Evolutionary conservation across 1,140 invertebrate species (phyloP), one percentile per base, ranked within the genome.

Genomic region (Polypedilum pembai): DNA sequence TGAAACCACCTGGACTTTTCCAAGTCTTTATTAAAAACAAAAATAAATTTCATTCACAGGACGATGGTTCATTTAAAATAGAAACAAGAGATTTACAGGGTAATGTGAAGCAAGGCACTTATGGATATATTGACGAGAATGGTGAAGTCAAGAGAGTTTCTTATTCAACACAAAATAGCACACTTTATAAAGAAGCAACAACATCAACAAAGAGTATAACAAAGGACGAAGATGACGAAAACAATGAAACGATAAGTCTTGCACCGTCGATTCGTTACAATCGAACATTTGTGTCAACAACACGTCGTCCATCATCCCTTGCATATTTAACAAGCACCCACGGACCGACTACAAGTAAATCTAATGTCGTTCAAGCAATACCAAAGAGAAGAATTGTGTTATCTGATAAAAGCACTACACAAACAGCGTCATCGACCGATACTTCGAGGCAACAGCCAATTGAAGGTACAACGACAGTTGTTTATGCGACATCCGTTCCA

Each of bases 111-210:
- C 65, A 69, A 69, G 93, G 93, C 72, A 93, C 92, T 41, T 94
- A 93, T 82, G 93, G 93, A 74, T 94, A 92, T 82, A 85, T 94
- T 41, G 92, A 94, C 79, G 87, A 89, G 56, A 86, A 88, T 76
- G 92, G 92, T 7, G 88, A 92, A 80, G 88, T 93, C 74, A 92
- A 94, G 83, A 85, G 91, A 66, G 91, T 94, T n/a, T 91, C 93
- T 5, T 95, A 94, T 82, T 88, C 89, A 7, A 85, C 86, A 18
- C 80, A 80, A 77, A 87, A 87, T 75, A 83, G 81, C 15, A 86
- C 84, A 4, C 82, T 83, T 41, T 72, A 73, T 10, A 74, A 77
- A 0, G 77, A 82, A 84, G 3, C 85, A 85, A 80, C 83, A 82
- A 75, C 83, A 83, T 45, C 84, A 84, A 17, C 77, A 79, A 0